A percentile compares a stretch with the other conserved stretches of the same genome.
phyloP scores from a whole-genome alignment of 53 echinoderm and acorn worm genomes.

The Mesocentrotus franciscanus region DNA sequence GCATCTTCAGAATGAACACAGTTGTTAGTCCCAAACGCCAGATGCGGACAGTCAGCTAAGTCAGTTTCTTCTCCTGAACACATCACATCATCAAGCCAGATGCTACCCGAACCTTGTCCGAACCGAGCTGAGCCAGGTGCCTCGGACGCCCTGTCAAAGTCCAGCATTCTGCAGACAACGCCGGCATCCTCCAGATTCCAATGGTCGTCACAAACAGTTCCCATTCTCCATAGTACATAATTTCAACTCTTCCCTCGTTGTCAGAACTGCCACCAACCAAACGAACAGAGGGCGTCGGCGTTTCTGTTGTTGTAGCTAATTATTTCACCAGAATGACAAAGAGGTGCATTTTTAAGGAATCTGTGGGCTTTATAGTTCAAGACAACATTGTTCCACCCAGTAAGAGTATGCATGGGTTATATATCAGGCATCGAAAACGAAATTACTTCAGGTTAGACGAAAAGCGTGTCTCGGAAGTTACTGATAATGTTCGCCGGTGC shows the following conservation, averaged over 20 bases:
- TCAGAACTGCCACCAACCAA: slow-evolving; percentile 61
- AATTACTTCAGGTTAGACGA: too few species aligned
- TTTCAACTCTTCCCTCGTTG: slow-evolving; percentile 71
- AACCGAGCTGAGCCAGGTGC: background rate
- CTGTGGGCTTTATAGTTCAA: too few species aligned
- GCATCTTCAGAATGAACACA: background rate
- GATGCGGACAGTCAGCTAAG: background rate
- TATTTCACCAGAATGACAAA: background rate
- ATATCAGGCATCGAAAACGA: too few species aligned
- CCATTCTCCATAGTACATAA: slow-evolving; percentile 52
- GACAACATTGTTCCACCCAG: too few species aligned
- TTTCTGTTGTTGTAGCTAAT: background rate
- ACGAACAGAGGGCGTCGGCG: background rate
- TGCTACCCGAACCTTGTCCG: background rate
- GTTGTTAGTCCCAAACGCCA: background rate
- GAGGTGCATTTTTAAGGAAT: too few species aligned
- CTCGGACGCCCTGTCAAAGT: background rate
- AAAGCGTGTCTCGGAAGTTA: too few species aligned
- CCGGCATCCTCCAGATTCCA: slow-evolving; percentile 37
- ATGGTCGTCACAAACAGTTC: background rate
- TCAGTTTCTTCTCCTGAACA: background rate
- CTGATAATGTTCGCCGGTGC: too few species aligned
- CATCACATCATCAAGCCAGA: background rate
- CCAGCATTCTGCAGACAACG: too few species aligned
- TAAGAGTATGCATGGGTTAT: too few species aligned